Evolutionary conservation across 1,140 invertebrate genomes (phyloP).

Genomic region (Popillia japonica): DNA sequence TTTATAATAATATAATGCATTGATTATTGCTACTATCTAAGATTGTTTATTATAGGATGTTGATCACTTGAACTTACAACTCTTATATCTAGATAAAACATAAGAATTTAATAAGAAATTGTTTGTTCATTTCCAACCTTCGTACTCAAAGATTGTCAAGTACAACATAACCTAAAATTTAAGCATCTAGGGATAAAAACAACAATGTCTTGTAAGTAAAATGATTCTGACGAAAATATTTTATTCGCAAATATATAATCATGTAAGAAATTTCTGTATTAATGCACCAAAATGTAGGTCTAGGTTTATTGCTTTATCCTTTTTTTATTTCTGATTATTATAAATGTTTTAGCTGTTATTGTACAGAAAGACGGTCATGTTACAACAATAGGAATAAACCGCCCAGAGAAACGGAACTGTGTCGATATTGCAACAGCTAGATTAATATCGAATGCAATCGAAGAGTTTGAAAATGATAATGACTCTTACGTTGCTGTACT

Average conservation of each 20-base stretch:
- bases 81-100: too few relatives aligned
- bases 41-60: too few relatives aligned
- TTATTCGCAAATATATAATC: not conserved
- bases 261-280: not conserved
- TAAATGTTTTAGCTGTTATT: conserved; percentile 60
- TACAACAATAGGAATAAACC: conserved; percentile 85
- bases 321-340: not conserved
- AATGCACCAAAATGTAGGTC: not conserved
- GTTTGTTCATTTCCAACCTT: too few relatives aligned
- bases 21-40: too few relatives aligned
- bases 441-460: conserved; percentile 74
- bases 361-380: conserved; percentile 70
- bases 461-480: conserved; percentile 80
- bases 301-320: not conserved
- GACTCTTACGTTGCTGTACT: conserved; percentile 76
- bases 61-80: too few relatives aligned
- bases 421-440: conserved; percentile 74
- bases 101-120: too few relatives aligned
- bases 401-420: conserved; percentile 83
- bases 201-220: not conserved
- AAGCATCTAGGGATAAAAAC: not conserved
- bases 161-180: not conserved
- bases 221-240: not conserved
- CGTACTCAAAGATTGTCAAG: too few relatives aligned
- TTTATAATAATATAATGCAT: too few relatives aligned